Base-by-base conservation (phyloP, 2,113 vertebrate genomes). In the Melanocharis versteri region DNA sequence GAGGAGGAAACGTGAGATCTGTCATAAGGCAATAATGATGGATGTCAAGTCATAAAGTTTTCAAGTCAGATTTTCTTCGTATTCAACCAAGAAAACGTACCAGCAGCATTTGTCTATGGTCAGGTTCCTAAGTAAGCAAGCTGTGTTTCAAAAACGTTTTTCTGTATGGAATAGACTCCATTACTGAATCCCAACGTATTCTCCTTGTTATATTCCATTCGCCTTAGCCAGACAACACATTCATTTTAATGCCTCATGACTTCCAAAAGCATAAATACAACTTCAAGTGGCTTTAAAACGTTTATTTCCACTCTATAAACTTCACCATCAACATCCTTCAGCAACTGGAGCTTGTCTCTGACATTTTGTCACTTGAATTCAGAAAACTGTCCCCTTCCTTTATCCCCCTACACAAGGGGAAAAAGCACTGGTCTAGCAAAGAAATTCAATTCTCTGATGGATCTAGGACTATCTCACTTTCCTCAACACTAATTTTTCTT, bases 181-280 rank as follows among this genome's bases (percentile, higher is more conserved):
- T 24, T 51, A 50, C 68, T 40, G 31, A 72, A 71, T 24, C 68
- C 27, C 22, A 70, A 3, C 0, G 0, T 23, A 26, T 22, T 69
- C 26, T 28, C 37, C 72, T 45, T 42, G 20, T 23, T 39, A n/a
- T 24, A 44, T 18, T 77, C 3, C 2, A 23, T 40, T 81, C 80
- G 60, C 64, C 42, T 54, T 40, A 39, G 33, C 53, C 50, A 83
- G 26, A 18, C 28, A 73, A 77, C 7, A 80, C 26, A n/a, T 21
- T 62, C 1, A 20, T 64, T 47, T 86, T 27, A 33, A 88, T 23
- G 54, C 12, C 19, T 23, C 15, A 4, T 28, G 42, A 69, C 30
- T 80, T 66, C 56, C 26, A 39, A 48, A 91, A 91, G 35, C 21
- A 28, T 26, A 56, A 60, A 35, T 28, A 45, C 31, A 86, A 39